Base-by-base conservation (phyloP, 2,888 invertebrate species). In the Aphodius granarius region DNA sequence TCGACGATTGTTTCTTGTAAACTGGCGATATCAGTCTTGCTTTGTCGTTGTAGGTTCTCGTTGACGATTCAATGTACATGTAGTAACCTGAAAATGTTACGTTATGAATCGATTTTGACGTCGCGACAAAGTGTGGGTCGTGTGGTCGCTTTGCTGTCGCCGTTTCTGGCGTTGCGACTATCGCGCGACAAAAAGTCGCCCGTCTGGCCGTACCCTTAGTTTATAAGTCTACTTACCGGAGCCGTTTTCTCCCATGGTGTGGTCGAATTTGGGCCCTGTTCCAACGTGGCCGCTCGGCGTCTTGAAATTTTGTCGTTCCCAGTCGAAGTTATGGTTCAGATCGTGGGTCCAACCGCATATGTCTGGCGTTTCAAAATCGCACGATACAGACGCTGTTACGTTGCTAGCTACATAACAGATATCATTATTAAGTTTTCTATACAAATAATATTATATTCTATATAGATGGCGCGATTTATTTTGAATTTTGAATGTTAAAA, bases 271-370 rank as follows among this genome's bases (percentile, higher is more conserved):
- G 0, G 95, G 95, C 3, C 95, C 95, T 0, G 95, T 94, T 0
- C 90, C 90, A 0, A 92, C 86, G 76, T 91, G 89, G 0, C 90
- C 89, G 74, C 92, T 92, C 0, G 93, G 92, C 0, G 93, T 93
- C 70, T 89, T 89, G 72, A 86, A 89, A 81, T 91, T 92, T 66
- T 91, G 87, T 13, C 94, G 88, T 13, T 84, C 88, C 95, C 95
- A 96, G 80, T 94, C 93, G 79, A 94, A 94, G 84, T 94, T 92
- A 78, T 93, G 91, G 0, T 89, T 87, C 0, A 91, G 88, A 76
- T 94, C 94, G 66, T 93, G 92, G 0, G 87, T 90, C 95, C 95
- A 96, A n/a, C 94, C 94, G 81, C 96, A 96, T 0, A 94, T 83
- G 79, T 91, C 90, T 0, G 88, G 86, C 0, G 87, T 87, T 84